Base-by-base conservation (phyloP, 2,888 invertebrate genomes). In the Drosophila demipolita region DNA sequence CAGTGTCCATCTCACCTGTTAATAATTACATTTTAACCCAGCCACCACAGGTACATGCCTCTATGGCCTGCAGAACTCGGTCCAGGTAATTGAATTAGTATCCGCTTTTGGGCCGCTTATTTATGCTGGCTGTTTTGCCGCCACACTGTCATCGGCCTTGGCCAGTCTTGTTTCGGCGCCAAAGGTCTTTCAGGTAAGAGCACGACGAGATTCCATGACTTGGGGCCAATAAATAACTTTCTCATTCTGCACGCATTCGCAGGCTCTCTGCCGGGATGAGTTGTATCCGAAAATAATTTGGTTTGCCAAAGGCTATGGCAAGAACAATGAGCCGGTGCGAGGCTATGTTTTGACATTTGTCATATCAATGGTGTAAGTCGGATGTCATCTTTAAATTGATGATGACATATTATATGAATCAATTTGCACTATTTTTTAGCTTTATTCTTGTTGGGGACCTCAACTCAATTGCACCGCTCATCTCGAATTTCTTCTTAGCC, bases 111-210 rank as follows among this genome's bases (percentile, higher is more conserved):
- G 98, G 0, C 99, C 99, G 0, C 94, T 99, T 59, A 98, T 99
- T 84, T 98, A 98, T 92, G 98, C 98, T 35, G 99, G 99, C 0
- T 99, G 99, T 90, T 99, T 99, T 93, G 99, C 99, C 0, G 99
- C 99, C 0, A 98, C 99, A 0, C 93, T 99, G 20, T 99, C 99
- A 0, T 99, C 99, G 0, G 99, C 99, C 0, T 94, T 99, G 60
- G 99, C 99, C 0, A 98, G 98, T 76, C 94, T 99, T 59, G 99
- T 99, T 0, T 98, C 98, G 0, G 99, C 99, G 0, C 99, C 99
- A 0, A 97, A 97, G 94, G 97, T 97, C 0, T 97, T 97, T 89
- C 97, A 97, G 94, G 90, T 90, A 17, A 50, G 40, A 33, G 35
- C 17, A 11, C 2, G 8, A 0, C 15, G 15, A 15, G 29, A 11